Conservation (phyloP, 2,888 invertebrate species). For the Epinotia ramella region DNA sequence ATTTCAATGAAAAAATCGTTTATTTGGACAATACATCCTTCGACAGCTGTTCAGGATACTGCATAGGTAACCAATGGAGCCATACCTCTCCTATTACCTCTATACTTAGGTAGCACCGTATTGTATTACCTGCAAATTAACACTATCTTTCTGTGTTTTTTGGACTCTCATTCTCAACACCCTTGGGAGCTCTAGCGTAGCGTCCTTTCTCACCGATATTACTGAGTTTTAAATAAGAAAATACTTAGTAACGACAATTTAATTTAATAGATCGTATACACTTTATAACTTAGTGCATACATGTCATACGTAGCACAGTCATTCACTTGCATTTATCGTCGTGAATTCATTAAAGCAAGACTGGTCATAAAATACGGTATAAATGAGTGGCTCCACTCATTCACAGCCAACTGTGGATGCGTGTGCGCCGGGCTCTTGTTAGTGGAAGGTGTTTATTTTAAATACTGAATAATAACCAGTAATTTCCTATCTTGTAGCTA, state of each 20-base stretch:
- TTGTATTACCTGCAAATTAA: too few relatives aligned
- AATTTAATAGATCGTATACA: constrained; percentile 47
- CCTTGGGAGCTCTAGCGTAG: too few relatives aligned
- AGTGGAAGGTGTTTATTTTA: constrained; percentile 41
- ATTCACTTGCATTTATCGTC: constrained; percentile 48
- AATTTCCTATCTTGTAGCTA: constrained; percentile 32
- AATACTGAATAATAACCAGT: constrained; percentile 43
- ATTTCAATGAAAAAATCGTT: too few relatives aligned
- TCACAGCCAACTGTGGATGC: constrained; percentile 32
- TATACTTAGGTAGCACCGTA: too few relatives aligned
- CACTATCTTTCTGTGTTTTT: too few relatives aligned
- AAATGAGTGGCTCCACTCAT: constrained; percentile 42
- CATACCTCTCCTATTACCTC: too few relatives aligned
- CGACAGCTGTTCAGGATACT: too few relatives aligned
- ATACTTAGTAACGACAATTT: constrained; percentile 48
- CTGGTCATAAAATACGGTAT: constrained; percentile 43
- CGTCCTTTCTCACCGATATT: too few relatives aligned
- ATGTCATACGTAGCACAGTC: constrained; percentile 21
- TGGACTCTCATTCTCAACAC: too few relatives aligned
- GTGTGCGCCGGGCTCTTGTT: constrained; percentile 26
- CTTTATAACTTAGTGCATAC: constrained; percentile 17
- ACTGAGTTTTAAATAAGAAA: background rate
- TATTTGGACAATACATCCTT: too few relatives aligned
- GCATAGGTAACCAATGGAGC: too few relatives aligned
- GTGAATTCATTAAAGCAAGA: constrained; percentile 51